phyloP scores from a whole-genome alignment of 2,113 vertebrate species.

The Hiodon tergisus region DNA sequence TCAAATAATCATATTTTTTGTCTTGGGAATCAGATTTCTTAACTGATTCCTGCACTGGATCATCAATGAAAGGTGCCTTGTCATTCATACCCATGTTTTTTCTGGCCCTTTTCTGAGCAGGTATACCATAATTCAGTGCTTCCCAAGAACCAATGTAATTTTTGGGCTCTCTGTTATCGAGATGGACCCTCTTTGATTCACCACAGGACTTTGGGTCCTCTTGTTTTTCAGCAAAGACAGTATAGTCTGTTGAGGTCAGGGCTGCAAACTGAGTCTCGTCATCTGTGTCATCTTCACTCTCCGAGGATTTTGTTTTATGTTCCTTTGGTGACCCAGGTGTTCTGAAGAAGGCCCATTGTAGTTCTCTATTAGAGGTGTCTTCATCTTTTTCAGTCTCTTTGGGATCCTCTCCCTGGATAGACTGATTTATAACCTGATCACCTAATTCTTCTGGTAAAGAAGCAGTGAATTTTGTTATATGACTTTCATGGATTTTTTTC shows the following conservation, averaged over 20 bases:
- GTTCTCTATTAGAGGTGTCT: no score
- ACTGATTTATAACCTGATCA: no score
- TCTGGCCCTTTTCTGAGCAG: conserved; percentile 76
- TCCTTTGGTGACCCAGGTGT: no score
- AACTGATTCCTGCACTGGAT: conserved; percentile 32
- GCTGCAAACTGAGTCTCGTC: conserved; percentile 64
- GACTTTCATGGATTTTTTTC: no score
- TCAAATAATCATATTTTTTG: conserved; percentile 55
- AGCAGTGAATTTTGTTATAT: no score
- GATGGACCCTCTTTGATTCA: conserved; percentile 62
- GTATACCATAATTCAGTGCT: conserved; percentile 79
- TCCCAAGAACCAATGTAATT: conserved; percentile 92
- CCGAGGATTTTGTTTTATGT: no score
- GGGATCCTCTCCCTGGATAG: no score
- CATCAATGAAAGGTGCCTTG: conserved; percentile 43
- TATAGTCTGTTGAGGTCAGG: conserved; percentile 59
- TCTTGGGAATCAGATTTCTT: conserved; percentile 64
- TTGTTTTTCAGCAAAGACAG: conserved; percentile 41
- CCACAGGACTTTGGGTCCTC: conserved; percentile 63
- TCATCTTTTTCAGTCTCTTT: no score
- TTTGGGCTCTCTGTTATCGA: conserved; percentile 69
- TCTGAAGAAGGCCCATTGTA: no score
- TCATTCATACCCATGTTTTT: conserved; percentile 79
- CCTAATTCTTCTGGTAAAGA: no score
- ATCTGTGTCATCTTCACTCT: neutral